Conservation (phyloP, 1,140 invertebrate species). For the Drosophila ambigua region DNA sequence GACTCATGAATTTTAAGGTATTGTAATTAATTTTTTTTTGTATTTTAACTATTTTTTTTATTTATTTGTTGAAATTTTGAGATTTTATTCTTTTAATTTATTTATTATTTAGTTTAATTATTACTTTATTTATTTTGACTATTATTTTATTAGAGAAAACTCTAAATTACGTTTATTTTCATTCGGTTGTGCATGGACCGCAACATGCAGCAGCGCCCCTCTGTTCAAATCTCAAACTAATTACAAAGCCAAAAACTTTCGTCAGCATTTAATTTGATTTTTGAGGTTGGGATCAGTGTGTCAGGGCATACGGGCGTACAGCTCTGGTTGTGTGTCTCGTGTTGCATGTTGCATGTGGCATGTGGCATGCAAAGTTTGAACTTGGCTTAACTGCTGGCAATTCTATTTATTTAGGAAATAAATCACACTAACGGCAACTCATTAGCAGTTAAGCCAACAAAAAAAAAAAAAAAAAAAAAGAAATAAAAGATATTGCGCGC, state of each 20-base stretch:
- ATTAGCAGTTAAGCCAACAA: slow-evolving; percentile 75
- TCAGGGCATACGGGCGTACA: slow-evolving; percentile 4
- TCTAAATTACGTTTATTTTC: no score
- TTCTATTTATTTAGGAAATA: slow-evolving; percentile 82
- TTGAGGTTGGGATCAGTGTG: slow-evolving; percentile 36
- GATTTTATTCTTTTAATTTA: no score
- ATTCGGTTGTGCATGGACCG: no score
- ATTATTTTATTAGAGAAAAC: no score
- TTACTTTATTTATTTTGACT: no score
- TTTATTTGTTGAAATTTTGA: no score
- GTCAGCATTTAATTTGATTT: slow-evolving; percentile 7
- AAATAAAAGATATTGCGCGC: slow-evolving; percentile 57
- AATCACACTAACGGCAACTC: slow-evolving; percentile 83
- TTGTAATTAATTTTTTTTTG: no score
- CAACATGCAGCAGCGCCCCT: no score
- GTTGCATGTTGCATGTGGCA: slow-evolving; percentile 51
- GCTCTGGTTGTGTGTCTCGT: slow-evolving; percentile 22
- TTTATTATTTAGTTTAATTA: no score
- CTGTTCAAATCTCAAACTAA: background rate
- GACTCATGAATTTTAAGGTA: no score
- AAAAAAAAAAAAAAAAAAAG: no score
- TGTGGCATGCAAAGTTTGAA: slow-evolving; percentile 68
- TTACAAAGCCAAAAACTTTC: background rate
- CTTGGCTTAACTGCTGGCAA: slow-evolving; percentile 66
- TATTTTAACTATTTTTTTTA: no score